A percentile compares a stretch with the other conserved stretches of the same genome.
Evolutionary conservation across 2,797 vertebrate genomes (phyloP).

Genomic region (Bradypodion pumilum): DNA sequence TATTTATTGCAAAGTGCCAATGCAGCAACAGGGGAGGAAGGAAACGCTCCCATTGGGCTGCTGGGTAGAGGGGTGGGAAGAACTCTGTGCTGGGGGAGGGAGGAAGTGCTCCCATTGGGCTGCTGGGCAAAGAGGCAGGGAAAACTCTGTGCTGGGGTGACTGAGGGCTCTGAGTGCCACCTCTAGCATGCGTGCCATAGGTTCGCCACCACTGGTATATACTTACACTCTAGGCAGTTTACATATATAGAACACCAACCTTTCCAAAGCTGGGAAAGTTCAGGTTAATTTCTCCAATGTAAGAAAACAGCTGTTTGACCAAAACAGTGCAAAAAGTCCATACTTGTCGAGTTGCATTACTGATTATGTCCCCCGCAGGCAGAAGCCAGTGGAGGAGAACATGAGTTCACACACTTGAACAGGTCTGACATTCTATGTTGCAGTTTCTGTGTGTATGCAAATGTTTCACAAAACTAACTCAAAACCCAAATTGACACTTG

Average conservation of each 20-base stretch:
- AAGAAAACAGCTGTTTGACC: neutral
- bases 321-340: neutral
- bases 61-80: too few species aligned
- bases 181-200: too few species aligned
- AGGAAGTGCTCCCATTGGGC: too few species aligned
- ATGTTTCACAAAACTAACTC: conserved; percentile 7
- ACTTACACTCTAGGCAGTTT: too few species aligned
- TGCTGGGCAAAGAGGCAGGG: too few species aligned
- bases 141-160: too few species aligned
- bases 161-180: too few species aligned
- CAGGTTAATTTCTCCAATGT: neutral
- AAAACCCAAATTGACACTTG: conserved; percentile 9
- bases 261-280: neutral
- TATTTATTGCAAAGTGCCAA: too few species aligned
- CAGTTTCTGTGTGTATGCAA: conserved; percentile 1
- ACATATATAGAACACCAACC: neutral
- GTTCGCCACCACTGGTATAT: too few species aligned
- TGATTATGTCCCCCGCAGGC: neutral
- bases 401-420: neutral
- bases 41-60: too few species aligned
- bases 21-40: too few species aligned
- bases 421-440: neutral
- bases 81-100: too few species aligned
- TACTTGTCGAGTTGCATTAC: neutral
- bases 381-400: neutral